Evolutionary conservation across 2,888 invertebrate species (phyloP).

Genomic region (Chrysotoxum bicinctum): DNA sequence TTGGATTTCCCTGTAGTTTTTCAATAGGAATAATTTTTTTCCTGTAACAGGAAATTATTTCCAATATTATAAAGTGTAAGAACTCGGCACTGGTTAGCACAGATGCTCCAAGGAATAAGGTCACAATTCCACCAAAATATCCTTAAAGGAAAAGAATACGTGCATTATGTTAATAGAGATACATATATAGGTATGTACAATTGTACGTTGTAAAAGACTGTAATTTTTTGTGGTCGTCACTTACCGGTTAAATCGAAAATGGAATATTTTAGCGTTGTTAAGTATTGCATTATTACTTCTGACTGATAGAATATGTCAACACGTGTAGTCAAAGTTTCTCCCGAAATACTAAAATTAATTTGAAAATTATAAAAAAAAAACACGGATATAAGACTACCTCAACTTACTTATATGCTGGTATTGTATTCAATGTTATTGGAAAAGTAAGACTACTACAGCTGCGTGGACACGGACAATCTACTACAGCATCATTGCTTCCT

Average conservation of each 20-base stretch:
- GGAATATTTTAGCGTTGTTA: constrained; percentile 79
- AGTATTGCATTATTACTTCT: constrained; percentile 79
- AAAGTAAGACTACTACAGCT: constrained; percentile 76
- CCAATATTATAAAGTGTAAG: constrained; percentile 24
- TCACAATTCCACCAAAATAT: constrained; percentile 81
- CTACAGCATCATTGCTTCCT: constrained; percentile 74
- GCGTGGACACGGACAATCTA: constrained; percentile 76
- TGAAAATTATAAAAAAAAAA: neutral
- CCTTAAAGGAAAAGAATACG: constrained; percentile 79
- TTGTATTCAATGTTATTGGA: constrained; percentile 73
- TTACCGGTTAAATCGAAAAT: constrained; percentile 79
- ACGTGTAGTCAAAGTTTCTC: constrained; percentile 63
- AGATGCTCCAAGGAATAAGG: constrained; percentile 82
- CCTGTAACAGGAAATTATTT: constrained; percentile 10
- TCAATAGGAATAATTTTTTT: neutral
- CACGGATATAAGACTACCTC: neutral
- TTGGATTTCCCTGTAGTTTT: neutral
- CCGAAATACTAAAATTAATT: constrained; percentile 44
- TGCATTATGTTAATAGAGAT: too few relatives aligned
- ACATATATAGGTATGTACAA: neutral
- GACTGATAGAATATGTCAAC: constrained; percentile 80
- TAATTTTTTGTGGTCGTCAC: neutral
- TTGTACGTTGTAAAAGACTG: neutral
- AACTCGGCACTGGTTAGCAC: constrained; percentile 67
- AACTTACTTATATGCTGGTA: constrained; percentile 59